Base-by-base conservation (phyloP, 2,113 vertebrate genomes). In the Chloroceryle aenea region DNA sequence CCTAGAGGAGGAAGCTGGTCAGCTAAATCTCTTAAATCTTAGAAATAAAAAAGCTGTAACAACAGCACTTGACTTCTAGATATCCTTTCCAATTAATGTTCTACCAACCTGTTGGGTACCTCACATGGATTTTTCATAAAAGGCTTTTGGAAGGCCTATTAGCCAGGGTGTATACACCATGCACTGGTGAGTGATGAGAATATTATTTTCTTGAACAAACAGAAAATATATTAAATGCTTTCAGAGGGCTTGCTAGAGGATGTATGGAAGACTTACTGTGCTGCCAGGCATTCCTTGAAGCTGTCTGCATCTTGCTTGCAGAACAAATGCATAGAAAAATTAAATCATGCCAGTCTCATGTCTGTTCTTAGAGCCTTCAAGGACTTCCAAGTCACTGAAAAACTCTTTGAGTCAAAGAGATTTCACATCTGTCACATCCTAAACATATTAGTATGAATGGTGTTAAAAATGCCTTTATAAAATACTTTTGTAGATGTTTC, bases 401-500 rank as follows among this genome's bases (percentile, higher is more conserved):
- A 56, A n/a, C 12, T 76, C 74, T 94, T 91, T 73, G 67, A 91
- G 87, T 95, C 90, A 93, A 91, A 93, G 50, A 90, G 59, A 90
- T 91, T 96, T 97, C 75, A 83, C 75, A 83, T 85, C 67, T 93
- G 63, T 95, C 85, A 86, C 38, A 76, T 62, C 11, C 36, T 69
- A 73, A 95, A 85, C 22, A 77, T 93, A 88, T 88, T 90, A 77
- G 48, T 94, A 84, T 87, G 80, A 95, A 96, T 91, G 45, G 82
- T 95, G 82, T 85, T 88, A 80, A 93, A 94, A 93, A 88, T 56
- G 68, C 23, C 59, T 83, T 86, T 77, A 55, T 55, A 77, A 86
- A 94, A 76, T 80, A 77, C 38, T 80, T 93, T 22, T 74, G 72
- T 76, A 74, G 45, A 62, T 74, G 34, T 84, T 95, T 95, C 34